A percentile compares a stretch with the other conserved stretches of the same genome.
These are phyloP conservation scores for Heliconius nattereri DNA, from an alignment of 1,140 invertebrate genomes.

Conservation along the genomic window DNA sequence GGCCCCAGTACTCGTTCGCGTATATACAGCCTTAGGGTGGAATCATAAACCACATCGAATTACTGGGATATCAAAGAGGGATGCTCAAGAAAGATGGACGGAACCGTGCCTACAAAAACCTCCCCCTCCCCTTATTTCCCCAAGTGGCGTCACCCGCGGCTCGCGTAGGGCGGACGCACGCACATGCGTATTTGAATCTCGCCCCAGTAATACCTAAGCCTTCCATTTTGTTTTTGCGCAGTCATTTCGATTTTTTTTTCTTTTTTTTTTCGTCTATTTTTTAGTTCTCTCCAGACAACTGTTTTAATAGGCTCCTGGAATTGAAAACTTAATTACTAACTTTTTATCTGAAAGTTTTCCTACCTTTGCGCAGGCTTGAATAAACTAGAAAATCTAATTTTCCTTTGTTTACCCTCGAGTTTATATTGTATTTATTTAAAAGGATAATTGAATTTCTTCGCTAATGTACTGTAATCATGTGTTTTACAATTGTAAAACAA, in stretches of 20 bases:
- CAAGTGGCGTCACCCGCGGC: constrained; percentile 42
- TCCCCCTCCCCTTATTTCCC: constrained; percentile 46
- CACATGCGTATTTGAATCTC: constrained; percentile 72
- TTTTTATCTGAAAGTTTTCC: constrained; percentile 32
- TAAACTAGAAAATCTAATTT: constrained; percentile 35
- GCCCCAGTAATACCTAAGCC: constrained; percentile 65
- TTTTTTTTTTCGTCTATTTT: constrained; percentile 40
- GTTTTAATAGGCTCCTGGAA: constrained; percentile 50
- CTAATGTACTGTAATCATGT: not conserved
- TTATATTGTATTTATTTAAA: constrained; percentile 7
- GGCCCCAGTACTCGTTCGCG: constrained; percentile 28
- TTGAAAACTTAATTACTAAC: constrained; percentile 52
- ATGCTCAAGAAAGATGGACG: constrained; percentile 64
- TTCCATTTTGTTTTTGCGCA: constrained; percentile 77
- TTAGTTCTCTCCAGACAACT: constrained; percentile 57
- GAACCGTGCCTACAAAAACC: constrained; percentile 53
- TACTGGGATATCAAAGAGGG: constrained; percentile 65
- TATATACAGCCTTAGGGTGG: constrained; percentile 38
- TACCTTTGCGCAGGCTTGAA: constrained; percentile 23
- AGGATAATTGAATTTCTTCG: constrained; percentile 3
- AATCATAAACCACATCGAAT: constrained; percentile 60
- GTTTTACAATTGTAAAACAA: not conserved
- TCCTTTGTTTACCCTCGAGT: constrained; percentile 13
- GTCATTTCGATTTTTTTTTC: constrained; percentile 59
- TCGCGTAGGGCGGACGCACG: constrained; percentile 55